Evolutionary conservation across 2,113 vertebrate species (phyloP).

Genomic region (Serilophus lunatus): DNA sequence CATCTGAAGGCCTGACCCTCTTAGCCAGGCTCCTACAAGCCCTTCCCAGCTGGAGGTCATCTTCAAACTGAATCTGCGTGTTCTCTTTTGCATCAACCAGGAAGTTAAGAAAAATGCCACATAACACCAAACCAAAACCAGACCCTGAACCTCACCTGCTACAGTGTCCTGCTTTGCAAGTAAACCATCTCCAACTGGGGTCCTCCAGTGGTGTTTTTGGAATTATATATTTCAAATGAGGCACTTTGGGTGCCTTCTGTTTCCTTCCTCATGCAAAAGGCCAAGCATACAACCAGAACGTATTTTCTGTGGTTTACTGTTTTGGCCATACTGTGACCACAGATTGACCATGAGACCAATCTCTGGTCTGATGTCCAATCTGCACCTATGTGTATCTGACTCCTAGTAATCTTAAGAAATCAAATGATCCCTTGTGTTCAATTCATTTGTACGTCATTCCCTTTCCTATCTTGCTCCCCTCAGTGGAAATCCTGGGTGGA

Average conservation of each 20-base stretch:
- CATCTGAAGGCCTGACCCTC: background rate
- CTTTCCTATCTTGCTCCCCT: background rate
- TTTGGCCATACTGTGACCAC: background rate
- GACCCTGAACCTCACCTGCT: background rate
- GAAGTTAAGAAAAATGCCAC: background rate
- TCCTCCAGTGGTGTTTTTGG: background rate
- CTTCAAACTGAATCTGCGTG: background rate
- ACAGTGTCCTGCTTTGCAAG: rapidly evolving
- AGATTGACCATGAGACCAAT: background rate
- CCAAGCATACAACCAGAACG: background rate
- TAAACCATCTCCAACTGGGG: background rate
- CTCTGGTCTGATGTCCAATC: background rate
- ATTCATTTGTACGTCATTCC: background rate
- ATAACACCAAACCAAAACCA: background rate
- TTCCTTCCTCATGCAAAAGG: background rate
- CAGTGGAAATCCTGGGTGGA: background rate
- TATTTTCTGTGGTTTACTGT: background rate
- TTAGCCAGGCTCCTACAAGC: background rate
- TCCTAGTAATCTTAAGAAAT: background rate
- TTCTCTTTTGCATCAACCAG: background rate
- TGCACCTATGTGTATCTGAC: background rate
- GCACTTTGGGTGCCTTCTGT: background rate
- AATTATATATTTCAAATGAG: background rate
- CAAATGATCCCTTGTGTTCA: background rate
- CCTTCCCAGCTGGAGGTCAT: background rate